Conservation (phyloP, 2,888 invertebrate species). For the Pheosia tremula region DNA sequence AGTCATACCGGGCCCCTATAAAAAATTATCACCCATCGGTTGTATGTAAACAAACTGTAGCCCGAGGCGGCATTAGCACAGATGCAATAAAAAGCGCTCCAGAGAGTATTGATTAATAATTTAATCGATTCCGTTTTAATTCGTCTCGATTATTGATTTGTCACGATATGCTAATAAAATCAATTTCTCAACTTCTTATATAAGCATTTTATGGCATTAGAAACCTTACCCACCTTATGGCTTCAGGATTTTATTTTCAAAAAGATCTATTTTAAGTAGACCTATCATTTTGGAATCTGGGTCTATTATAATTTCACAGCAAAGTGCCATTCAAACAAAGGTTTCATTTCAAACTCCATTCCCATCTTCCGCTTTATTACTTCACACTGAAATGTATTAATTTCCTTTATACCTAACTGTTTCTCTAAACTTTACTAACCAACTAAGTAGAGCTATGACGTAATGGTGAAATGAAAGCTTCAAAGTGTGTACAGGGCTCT, state of each 20-base stretch:
- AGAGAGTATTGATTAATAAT: constrained; percentile 58
- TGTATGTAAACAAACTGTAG: constrained; percentile 47
- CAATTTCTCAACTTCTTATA: constrained; percentile 4
- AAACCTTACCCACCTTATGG: too few relatives aligned
- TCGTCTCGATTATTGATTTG: constrained; percentile 33
- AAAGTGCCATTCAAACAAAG: neutral
- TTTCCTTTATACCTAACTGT: constrained; percentile 17
- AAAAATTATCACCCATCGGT: constrained; percentile 43
- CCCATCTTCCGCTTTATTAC: neutral
- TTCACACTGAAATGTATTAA: constrained; percentile 7
- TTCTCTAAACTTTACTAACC: constrained; percentile 14
- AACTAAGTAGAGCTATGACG: constrained; percentile 32
- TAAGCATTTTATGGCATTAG: neutral
- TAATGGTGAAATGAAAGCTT: constrained; percentile 30
- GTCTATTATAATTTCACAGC: too few relatives aligned
- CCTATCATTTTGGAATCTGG: too few relatives aligned
- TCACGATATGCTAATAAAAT: constrained; percentile 41
- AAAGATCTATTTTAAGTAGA: neutral
- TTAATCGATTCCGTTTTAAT: constrained; percentile 38
- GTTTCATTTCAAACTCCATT: neutral
- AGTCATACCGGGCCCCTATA: constrained; percentile 10
- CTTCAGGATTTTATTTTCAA: constrained; percentile 13
- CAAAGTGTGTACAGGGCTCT: constrained; percentile 38
- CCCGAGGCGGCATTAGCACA: constrained; percentile 50
- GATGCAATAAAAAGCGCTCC: constrained; percentile 57